A percentile compares a stretch with the other conserved stretches of the same genome.
These are phyloP conservation scores for Aeoliscus strigatus DNA, from an alignment of 2,797 vertebrate genomes.

Conservation along the genomic window DNA sequence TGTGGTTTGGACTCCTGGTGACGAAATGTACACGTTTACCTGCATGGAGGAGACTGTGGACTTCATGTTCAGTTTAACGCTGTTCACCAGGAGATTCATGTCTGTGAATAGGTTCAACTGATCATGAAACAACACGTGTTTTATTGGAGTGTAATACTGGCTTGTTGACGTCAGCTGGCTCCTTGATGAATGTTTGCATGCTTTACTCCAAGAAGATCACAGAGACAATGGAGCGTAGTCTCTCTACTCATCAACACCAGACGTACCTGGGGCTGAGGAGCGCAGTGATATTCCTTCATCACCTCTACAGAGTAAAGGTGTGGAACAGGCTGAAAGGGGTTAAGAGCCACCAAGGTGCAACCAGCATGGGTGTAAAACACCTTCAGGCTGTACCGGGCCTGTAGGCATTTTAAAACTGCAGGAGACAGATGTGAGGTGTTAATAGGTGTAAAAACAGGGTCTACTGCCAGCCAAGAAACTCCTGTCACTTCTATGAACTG, in stretches of 20 bases:
- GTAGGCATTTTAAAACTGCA: conserved; percentile 92
- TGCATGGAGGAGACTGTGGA: too few relatives aligned
- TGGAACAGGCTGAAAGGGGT: conserved; percentile 88
- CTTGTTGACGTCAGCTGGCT: background rate
- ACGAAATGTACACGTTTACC: conserved; percentile 26
- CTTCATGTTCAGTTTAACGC: conserved; percentile 6
- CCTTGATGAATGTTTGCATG: too few relatives aligned
- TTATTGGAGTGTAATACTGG: background rate
- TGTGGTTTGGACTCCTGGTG: conserved; percentile 85
- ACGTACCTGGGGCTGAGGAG: conserved; percentile 85
- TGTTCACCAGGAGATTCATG: background rate
- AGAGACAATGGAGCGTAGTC: too few relatives aligned
- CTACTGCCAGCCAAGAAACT: too few relatives aligned
- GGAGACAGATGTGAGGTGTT: conserved; percentile 12
- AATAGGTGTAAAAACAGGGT: conserved; percentile 6
- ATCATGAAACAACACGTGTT: too few relatives aligned
- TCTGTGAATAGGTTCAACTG: too few relatives aligned
- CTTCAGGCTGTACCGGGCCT: conserved; percentile 82
- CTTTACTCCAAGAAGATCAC: too few relatives aligned
- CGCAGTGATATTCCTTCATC: conserved; percentile 87
- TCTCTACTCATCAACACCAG: too few relatives aligned
- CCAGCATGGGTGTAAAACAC: conserved; percentile 94
- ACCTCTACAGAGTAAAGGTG: conserved; percentile 85
- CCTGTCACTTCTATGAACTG: too few relatives aligned
- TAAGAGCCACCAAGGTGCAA: conserved; percentile 93